Evolutionary conservation across 2,797 vertebrate genomes (phyloP).

Genomic region (Natrix natrix): DNA sequence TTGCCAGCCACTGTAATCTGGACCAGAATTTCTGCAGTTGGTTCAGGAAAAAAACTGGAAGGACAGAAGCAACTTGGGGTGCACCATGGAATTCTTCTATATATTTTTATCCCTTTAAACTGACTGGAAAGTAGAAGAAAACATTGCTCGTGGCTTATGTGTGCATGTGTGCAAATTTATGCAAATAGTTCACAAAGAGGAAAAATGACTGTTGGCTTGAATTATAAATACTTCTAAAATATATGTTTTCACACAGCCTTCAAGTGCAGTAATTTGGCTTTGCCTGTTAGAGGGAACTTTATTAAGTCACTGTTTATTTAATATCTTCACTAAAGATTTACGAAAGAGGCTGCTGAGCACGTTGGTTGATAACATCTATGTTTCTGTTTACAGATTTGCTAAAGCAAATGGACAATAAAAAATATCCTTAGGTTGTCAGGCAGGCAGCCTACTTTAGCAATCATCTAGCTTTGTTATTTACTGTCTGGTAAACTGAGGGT

Average conservation of each 20-base stretch:
- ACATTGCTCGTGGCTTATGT: background rate
- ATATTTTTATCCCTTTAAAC: background rate
- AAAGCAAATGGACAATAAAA: conserved; percentile 28
- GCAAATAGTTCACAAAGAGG: background rate
- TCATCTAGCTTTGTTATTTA: background rate
- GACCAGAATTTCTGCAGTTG: background rate
- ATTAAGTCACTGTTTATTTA: background rate
- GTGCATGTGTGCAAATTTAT: background rate
- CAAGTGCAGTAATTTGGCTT: background rate
- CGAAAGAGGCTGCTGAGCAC: conserved; percentile 6
- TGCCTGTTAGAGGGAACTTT: background rate
- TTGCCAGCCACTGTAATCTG: background rate
- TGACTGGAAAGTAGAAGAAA: background rate
- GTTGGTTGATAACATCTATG: background rate
- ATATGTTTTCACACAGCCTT: background rate
- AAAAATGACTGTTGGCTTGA: background rate
- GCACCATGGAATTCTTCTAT: background rate
- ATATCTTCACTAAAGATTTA: conserved; percentile 12
- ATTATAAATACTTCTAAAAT: background rate
- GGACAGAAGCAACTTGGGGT: background rate
- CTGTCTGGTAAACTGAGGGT: background rate
- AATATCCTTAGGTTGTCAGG: background rate
- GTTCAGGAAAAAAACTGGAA: background rate
- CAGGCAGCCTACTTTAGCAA: background rate
- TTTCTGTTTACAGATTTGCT: conserved; percentile 8